A percentile compares a stretch with the other conserved stretches of the same genome.
These are phyloP conservation scores for Sinopyrophorus schimmeli DNA, from an alignment of 2,888 invertebrate genomes.

Conservation along the genomic window DNA sequence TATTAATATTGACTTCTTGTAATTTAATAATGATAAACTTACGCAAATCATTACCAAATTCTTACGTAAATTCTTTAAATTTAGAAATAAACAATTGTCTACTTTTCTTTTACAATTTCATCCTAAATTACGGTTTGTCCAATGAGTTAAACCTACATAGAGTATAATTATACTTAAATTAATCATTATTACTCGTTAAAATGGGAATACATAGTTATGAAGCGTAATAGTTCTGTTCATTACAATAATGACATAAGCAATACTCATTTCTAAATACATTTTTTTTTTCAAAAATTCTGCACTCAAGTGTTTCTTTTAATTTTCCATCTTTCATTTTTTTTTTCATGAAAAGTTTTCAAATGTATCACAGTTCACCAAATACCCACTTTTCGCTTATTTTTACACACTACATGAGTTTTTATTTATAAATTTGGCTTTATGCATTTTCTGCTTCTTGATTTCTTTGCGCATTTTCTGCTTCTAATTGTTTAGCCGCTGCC, in stretches of 20 bases:
- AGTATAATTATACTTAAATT: constrained; percentile 44
- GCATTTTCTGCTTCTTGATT: constrained; percentile 47
- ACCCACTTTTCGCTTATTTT: constrained; percentile 38
- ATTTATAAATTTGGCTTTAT: constrained; percentile 27
- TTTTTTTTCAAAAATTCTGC: constrained; percentile 23
- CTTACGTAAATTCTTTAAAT: constrained; percentile 21
- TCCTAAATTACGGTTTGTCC: constrained; percentile 37
- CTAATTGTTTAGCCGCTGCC: constrained; percentile 49
- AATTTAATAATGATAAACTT: constrained; percentile 17
- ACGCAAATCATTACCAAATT: constrained; percentile 27
- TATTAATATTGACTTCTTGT: no score
- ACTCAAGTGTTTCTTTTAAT: constrained; percentile 28
- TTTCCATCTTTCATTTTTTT: constrained; percentile 4
- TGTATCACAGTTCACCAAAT: constrained; percentile 54
- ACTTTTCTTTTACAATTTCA: constrained; percentile 32
- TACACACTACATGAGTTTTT: constrained; percentile 11
- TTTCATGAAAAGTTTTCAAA: constrained; percentile 34
- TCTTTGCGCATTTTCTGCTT: constrained; percentile 50
- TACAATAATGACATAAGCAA: constrained; percentile 24
- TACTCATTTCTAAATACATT: constrained; percentile 31
- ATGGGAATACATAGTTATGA: constrained; percentile 45
- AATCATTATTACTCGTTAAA: constrained; percentile 44
- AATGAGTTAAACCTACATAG: constrained; percentile 43
- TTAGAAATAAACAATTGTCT: constrained; percentile 18
- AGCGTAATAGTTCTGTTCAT: constrained; percentile 46